Evolutionary conservation across 2,113 vertebrate genomes (phyloP), one percentile per base, ranked within the genome.

Genomic region (Maccullochella peelii): DNA sequence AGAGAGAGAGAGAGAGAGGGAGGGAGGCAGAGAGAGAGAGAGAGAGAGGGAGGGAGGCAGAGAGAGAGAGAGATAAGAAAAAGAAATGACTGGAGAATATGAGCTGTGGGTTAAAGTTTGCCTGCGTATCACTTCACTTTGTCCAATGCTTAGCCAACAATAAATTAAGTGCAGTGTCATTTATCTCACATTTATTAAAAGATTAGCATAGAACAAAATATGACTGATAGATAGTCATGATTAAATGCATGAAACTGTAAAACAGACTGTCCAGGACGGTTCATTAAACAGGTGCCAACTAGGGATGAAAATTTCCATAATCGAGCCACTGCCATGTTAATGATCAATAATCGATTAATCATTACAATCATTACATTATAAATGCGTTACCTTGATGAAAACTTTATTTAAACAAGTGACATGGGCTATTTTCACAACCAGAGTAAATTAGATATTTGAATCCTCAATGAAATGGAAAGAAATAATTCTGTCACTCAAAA

Each of bases 91-190:
- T 25, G 30, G 25, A 67, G 23, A 73, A 14, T 47, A 67, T 33
- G 33, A 77, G 52, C 65, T 21, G 42, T 12, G 70, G 73, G 77
- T 59, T 80, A 79, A 90, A 90, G 91, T 88, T 77, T 89, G 78
- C 25, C 61, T 14, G 9, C n/a, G 63, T 47, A 63, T 77, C 44
- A 23, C 20, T 76, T 77, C 16, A 83, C 86, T 87, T 86, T 85
- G 72, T n/a, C 52, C 79, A 20, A 7, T 2, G 36, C 14, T 23
- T 21, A 21, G 44, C 14, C 40, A 68, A 62, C 33, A 36, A 54
- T 36, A 82, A 55, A 69, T 18, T 2, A 58, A 40, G 62, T 0
- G 10, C 14, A 59, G 5, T 8, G 42, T 76, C 62, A n/a, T 61
- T 18, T 8, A 47, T 40, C 49, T 42, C 23, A 75, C 30, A 50